Percentiles rank a stretch among this genome's conserved stretches.
These are phyloP conservation scores for Platalea minor DNA, from an alignment of 2,797 vertebrate genomes.

Conservation along the genomic window DNA sequence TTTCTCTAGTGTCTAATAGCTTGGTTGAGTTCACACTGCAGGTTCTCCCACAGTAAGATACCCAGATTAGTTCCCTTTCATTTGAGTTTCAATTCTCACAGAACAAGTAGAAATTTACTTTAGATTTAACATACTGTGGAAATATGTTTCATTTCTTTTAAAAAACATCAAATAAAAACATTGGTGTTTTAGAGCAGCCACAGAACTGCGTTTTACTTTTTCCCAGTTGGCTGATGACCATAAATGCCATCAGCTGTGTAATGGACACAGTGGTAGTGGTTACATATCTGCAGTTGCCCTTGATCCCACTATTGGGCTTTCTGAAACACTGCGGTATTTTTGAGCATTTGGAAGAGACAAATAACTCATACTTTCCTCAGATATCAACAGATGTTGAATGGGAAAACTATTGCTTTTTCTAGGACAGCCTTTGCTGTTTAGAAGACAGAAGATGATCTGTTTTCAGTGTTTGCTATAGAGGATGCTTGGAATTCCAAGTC, in stretches of 20 bases:
- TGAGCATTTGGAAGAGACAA: not conserved
- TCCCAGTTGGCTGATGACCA: not conserved
- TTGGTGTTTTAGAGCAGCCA: not conserved
- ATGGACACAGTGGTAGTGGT: not conserved
- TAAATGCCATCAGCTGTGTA: not conserved
- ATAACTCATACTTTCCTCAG: not conserved
- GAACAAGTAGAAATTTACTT: slow-evolving; percentile 16
- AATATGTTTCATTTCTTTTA: not conserved
- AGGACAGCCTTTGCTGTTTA: not conserved
- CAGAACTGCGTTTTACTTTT: not conserved
- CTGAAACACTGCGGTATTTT: not conserved
- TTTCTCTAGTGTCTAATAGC: slow-evolving; percentile 51
- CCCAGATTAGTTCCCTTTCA: slow-evolving; percentile 54
- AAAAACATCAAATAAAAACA: not conserved
- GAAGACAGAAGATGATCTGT: not conserved
- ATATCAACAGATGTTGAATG: not conserved
- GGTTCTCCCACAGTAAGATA: slow-evolving; percentile 48
- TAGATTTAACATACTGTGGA: not conserved
- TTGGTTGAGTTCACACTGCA: slow-evolving; percentile 34
- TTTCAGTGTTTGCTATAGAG: not conserved
- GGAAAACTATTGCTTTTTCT: not conserved
- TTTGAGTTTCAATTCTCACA: slow-evolving; percentile 43
- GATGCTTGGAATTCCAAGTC: not conserved
- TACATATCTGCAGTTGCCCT: not conserved
- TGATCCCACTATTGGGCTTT: not conserved